These are phyloP conservation scores for Drosophila aldrichi DNA, from an alignment of 2,888 invertebrate genomes.

Conservation along the genomic window DNA sequence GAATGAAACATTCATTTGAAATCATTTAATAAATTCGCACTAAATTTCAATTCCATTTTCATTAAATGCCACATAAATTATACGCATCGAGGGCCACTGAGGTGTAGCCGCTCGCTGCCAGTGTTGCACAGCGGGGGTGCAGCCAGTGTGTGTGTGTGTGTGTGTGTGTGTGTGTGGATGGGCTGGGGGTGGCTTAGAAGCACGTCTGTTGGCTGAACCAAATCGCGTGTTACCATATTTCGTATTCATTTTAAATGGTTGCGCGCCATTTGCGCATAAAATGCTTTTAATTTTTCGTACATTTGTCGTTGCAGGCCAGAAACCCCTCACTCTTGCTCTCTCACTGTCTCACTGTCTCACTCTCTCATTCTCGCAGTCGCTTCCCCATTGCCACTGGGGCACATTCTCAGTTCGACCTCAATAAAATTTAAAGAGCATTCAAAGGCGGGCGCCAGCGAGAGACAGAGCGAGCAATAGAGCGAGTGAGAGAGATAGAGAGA, in stretches of 20 bases:
- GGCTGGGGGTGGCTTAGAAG: slow-evolving; percentile 11
- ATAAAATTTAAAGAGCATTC: slow-evolving; percentile 70
- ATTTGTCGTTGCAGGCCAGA: slow-evolving; percentile 52
- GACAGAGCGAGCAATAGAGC: background rate
- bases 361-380: background rate
- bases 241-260: slow-evolving; percentile 74
- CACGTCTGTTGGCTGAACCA: slow-evolving; percentile 41
- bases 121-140: slow-evolving; percentile 2
- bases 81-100: slow-evolving; percentile 58
- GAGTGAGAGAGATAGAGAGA: too few species aligned
- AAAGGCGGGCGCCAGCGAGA: slow-evolving; percentile 24
- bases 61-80: slow-evolving; percentile 82
- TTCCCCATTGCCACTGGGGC: slow-evolving; percentile 50
- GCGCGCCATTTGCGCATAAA: slow-evolving; percentile 75
- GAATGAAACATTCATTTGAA: slow-evolving; percentile 71
- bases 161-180: background rate
- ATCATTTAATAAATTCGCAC: slow-evolving; percentile 81
- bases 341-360: background rate
- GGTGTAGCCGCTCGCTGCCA: slow-evolving; percentile 33
- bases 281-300: slow-evolving; percentile 79
- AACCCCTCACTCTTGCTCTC: background rate
- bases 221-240: slow-evolving; percentile 79
- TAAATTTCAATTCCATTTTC: slow-evolving; percentile 81
- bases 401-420: slow-evolving; percentile 78
- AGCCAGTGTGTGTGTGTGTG: background rate